Evolutionary conservation across 1,140 invertebrate species (phyloP).

Genomic region (Drosophila sp.): DNA sequence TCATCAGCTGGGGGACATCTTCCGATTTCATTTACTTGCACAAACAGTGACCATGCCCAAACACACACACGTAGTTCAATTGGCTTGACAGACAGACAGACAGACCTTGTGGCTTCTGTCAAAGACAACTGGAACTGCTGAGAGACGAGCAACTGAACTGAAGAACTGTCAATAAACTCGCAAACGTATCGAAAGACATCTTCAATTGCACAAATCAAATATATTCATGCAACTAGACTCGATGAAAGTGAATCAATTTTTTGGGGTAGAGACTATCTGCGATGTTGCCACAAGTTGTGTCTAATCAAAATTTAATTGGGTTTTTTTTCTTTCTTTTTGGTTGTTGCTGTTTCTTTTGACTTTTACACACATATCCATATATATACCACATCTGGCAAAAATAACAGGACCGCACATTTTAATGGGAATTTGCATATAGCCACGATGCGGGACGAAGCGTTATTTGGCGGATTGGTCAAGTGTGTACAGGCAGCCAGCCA

Average conservation of each 20-base stretch:
- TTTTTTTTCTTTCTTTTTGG: constrained; percentile 18
- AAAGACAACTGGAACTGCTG: background rate
- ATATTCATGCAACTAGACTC: constrained; percentile 18
- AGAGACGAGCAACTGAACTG: background rate
- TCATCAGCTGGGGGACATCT: constrained; percentile 25
- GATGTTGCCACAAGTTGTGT: constrained; percentile 2
- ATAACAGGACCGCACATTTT: constrained; percentile 50
- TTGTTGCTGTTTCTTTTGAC: constrained; percentile 29
- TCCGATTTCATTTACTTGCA: constrained; percentile 56
- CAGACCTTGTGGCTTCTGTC: constrained; percentile 9
- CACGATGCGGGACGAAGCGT: background rate
- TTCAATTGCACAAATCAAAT: constrained; percentile 5
- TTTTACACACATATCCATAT: constrained; percentile 26
- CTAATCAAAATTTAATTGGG: constrained; percentile 64
- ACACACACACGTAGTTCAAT: constrained; percentile 2
- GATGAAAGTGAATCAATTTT: constrained; percentile 1
- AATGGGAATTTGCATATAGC: constrained; percentile 43
- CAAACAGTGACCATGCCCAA: background rate
- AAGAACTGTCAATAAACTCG: constrained; percentile 31
- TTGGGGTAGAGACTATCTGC: background rate
- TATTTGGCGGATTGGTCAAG: constrained; percentile 29
- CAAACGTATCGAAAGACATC: background rate
- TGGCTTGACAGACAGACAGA: constrained; percentile 12
- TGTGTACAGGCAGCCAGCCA: background rate
- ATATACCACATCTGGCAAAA: constrained; percentile 22